These are phyloP conservation scores for Andrena haemorrhoa DNA, from an alignment of 2,888 invertebrate genomes.

Conservation along the genomic window DNA sequence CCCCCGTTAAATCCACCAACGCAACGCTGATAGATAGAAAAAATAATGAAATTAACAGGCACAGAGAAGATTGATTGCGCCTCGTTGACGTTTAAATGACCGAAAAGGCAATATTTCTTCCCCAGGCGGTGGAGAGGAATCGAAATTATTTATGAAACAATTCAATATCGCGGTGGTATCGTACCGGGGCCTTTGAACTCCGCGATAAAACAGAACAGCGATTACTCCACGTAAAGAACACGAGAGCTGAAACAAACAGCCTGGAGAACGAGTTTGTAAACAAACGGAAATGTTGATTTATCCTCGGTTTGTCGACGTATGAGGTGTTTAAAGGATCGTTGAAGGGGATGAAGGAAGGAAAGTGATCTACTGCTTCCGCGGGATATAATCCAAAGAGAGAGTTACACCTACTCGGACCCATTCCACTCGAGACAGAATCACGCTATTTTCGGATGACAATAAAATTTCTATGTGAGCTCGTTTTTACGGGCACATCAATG, in stretches of 20 bases:
- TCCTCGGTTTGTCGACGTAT: neutral
- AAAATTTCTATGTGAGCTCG: slow-evolving; percentile 45
- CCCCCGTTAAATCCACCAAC: neutral
- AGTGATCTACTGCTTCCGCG: slow-evolving; percentile 49
- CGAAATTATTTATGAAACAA: slow-evolving; percentile 31
- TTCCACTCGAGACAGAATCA: slow-evolving; percentile 21
- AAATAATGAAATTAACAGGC: slow-evolving; percentile 7
- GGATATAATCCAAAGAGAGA: slow-evolving; percentile 20
- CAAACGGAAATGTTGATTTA: neutral
- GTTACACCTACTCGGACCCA: slow-evolving; percentile 3
- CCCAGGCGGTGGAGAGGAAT: neutral
- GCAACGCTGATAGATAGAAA: too few species aligned
- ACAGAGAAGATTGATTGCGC: neutral
- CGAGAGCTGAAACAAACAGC: neutral
- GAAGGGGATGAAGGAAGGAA: slow-evolving; percentile 1
- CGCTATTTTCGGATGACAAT: slow-evolving; percentile 50
- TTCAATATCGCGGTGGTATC: neutral
- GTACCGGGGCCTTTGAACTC: neutral
- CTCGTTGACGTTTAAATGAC: slow-evolving; percentile 33
- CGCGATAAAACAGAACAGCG: slow-evolving; percentile 18
- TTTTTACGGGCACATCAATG: slow-evolving; percentile 31
- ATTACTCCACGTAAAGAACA: neutral
- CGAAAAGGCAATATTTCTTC: slow-evolving; percentile 1
- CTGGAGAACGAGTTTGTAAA: neutral
- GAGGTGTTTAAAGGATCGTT: neutral